Conservation (phyloP, 1,140 invertebrate species). For the Drosophila equinoxialis region DNA sequence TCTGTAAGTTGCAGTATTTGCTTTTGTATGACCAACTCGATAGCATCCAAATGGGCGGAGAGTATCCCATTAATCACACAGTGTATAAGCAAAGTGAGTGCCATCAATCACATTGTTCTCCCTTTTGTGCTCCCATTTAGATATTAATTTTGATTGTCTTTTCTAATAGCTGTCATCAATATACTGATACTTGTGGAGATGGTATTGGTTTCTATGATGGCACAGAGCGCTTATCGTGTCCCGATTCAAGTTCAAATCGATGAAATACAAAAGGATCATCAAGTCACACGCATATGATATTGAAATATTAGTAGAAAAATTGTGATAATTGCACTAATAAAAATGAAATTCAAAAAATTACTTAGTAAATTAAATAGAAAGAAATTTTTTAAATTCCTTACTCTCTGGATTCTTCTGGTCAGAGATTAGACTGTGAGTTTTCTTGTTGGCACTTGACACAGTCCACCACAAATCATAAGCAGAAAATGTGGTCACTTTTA, state of each 20-base stretch:
- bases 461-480: slow-evolving; percentile 61
- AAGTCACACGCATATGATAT: slow-evolving; percentile 29
- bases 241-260: slow-evolving; percentile 69
- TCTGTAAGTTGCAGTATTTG: slow-evolving; percentile 76
- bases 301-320: slow-evolving; percentile 53
- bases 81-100: slow-evolving; percentile 78
- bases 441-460: slow-evolving; percentile 52
- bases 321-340: slow-evolving; percentile 73
- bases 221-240: slow-evolving; percentile 69
- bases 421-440: slow-evolving; percentile 25
- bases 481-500: slow-evolving; percentile 13
- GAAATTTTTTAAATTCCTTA: not conserved
- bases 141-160: not conserved
- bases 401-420: not conserved
- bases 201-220: slow-evolving; percentile 76
- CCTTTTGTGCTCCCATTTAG: too few relatives aligned
- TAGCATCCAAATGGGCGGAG: slow-evolving; percentile 60
- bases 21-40: slow-evolving; percentile 72
- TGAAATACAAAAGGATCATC: slow-evolving; percentile 45
- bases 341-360: slow-evolving; percentile 37
- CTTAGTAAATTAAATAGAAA: slow-evolving; percentile 6
- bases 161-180: slow-evolving; percentile 70
- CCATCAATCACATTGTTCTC: too few relatives aligned
- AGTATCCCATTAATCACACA: slow-evolving; percentile 78
- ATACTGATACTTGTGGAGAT: slow-evolving; percentile 76